Evolutionary conservation across 2,888 invertebrate genomes (phyloP).

Genomic region (Temnothorax ravouxi): DNA sequence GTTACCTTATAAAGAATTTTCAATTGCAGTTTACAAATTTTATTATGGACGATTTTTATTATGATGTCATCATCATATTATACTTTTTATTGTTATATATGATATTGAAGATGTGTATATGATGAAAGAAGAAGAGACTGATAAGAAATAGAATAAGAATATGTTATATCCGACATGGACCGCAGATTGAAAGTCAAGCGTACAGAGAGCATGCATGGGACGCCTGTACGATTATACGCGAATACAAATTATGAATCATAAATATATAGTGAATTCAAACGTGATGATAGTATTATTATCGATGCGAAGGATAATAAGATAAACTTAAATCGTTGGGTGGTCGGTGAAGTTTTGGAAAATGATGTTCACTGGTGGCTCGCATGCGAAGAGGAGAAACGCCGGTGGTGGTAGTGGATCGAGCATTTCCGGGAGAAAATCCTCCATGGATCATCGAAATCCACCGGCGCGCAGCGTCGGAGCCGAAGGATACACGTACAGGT

Average conservation of each 20-base stretch:
- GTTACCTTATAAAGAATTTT: neutral
- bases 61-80: neutral
- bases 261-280: conserved; percentile 3
- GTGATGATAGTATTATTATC: neutral
- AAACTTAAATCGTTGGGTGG: neutral
- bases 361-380: conserved; percentile 91
- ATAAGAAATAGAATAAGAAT: neutral
- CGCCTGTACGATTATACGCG: neutral
- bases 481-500: conserved; percentile 84
- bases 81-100: neutral
- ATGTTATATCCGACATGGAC: neutral
- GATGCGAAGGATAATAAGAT: conserved; percentile 12
- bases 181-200: neutral
- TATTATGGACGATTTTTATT: no score
- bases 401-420: conserved; percentile 81
- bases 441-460: conserved; percentile 77
- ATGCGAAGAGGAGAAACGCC: conserved; percentile 88
- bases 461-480: conserved; percentile 74
- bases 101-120: neutral
- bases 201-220: neutral
- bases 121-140: neutral
- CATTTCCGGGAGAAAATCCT: conserved; percentile 76
- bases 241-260: conserved; percentile 14
- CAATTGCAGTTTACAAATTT: neutral
- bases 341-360: conserved; percentile 85